Base-by-base conservation (phyloP, 2,888 invertebrate species). In the Scaptomyza flava region DNA sequence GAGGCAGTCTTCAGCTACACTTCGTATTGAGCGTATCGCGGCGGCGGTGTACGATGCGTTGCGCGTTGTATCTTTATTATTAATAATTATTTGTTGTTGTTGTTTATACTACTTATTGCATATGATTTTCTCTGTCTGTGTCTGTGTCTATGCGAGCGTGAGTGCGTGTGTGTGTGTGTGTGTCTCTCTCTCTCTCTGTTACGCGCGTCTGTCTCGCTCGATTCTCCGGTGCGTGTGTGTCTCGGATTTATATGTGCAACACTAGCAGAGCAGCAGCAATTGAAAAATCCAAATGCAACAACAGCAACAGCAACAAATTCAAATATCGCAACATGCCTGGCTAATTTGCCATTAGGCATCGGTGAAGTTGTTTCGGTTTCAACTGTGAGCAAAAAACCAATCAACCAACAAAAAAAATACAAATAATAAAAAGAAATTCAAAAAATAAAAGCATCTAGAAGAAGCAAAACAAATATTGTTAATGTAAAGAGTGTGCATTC, bases 1-100 rank as follows among this genome's bases (percentile, higher is more conserved):
- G 91, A 91, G 91, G 90, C 92, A 92, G 92, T 92, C 92, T 92
- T 92, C 91, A 91, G 90, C 89, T 91, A 91, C 91, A 92, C 91
- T 91, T 90, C 91, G 92, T 89, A 90, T 91, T 89, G 92, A 91
- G 89, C 91, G 91, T 91, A 91, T 92, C 91, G 90, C 89, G 89
- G 89, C 89, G 89, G 89, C 90, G 91, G 89, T 84, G 51, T 33
- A 89, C 84, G 84, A 84, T 84, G 84, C 89, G 89, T 90, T 86
- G 87, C 88, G 85, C 82, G 89, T 81, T 86, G 88, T 84, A 84
- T 84, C 86, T 84, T 84, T 84, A 83, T 84, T 84, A 84, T 84
- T 84, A 84, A 83, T 87, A 85, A 84, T 86, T 86, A 81, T 79
- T 86, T 88, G 81, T 89, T 87, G 86, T 87, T 83, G 86, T 87